Conservation (phyloP, 2,888 invertebrate species). For the Dendrolimus houi region DNA sequence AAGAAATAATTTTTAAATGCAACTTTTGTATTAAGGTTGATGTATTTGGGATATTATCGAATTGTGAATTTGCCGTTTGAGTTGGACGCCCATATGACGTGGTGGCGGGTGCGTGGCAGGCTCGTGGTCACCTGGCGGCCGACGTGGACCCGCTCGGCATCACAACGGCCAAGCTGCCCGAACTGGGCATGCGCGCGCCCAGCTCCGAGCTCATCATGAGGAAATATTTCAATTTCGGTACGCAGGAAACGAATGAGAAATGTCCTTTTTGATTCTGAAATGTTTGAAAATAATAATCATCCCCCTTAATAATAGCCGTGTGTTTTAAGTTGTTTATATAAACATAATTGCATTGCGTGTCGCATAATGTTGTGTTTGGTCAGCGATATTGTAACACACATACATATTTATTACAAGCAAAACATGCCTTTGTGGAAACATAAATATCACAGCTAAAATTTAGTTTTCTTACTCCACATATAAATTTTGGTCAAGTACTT, state of each 20-base stretch:
- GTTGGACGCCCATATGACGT: conserved; percentile 22
- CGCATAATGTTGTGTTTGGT: conserved; percentile 37
- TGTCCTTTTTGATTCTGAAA: conserved; percentile 6
- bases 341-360: conserved; percentile 34
- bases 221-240: conserved; percentile 76
- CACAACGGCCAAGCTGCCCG: conserved; percentile 81
- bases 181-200: conserved; percentile 68
- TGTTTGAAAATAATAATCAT: conserved; percentile 31
- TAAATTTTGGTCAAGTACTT: too few relatives aligned
- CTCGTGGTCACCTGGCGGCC: conserved; percentile 95
- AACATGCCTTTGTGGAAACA: too few relatives aligned
- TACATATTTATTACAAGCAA: conserved; percentile 21
- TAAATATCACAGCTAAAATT: too few relatives aligned
- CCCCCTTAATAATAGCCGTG: conserved; percentile 17
- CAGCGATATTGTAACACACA: conserved; percentile 52
- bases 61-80: neutral
- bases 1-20: too few relatives aligned
- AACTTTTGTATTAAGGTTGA: too few relatives aligned
- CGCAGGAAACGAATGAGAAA: conserved; percentile 34
- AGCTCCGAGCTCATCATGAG: conserved; percentile 75
- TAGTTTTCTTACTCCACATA: too few relatives aligned
- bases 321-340: conserved; percentile 30
- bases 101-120: conserved; percentile 78
- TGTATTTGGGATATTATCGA: too few relatives aligned
- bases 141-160: conserved; percentile 96